These are phyloP conservation scores for Lasiurus borealis DNA, from an alignment of 2,113 vertebrate genomes.

Conservation along the genomic window DNA sequence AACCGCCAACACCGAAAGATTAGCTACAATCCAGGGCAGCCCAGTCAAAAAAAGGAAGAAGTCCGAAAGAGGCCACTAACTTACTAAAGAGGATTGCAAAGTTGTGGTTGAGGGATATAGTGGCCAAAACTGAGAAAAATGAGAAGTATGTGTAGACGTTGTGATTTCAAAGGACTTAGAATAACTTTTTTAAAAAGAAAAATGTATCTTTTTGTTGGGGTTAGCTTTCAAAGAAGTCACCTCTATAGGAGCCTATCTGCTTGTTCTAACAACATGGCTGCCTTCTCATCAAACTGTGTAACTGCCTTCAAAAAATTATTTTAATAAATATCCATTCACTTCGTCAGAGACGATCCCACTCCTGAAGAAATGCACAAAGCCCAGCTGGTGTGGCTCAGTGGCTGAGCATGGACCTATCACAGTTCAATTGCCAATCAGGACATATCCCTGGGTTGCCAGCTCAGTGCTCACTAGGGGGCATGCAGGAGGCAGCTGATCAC, in stretches of 20 bases:
- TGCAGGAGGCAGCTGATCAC: too few relatives aligned
- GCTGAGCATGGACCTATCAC: too few relatives aligned
- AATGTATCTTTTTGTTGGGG: not conserved
- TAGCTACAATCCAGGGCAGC: conserved; percentile 83
- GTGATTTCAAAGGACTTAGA: not conserved
- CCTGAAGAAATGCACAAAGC: not conserved
- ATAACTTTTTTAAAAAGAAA: conserved; percentile 6
- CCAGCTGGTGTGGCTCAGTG: not conserved
- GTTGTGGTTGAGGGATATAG: conserved; percentile 69
- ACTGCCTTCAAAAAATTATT: not conserved
- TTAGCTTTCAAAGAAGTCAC: not conserved
- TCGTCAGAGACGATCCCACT: not conserved
- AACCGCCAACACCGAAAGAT: conserved; percentile 85
- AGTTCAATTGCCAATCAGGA: too few relatives aligned
- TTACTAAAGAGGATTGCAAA: conserved; percentile 87
- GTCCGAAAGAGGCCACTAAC: conserved; percentile 86
- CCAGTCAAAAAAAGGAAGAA: conserved; percentile 82
- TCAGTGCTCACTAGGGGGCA: too few relatives aligned
- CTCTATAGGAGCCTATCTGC: not conserved
- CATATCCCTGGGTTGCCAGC: too few relatives aligned
- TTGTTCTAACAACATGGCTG: not conserved
- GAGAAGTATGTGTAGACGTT: not conserved
- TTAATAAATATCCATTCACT: not conserved
- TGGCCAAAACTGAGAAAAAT: not conserved
- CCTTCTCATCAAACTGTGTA: conserved; percentile 21